Evolutionary conservation across 2,888 invertebrate species (phyloP), one percentile per base, ranked within the genome.

Genomic region (Cremastobaeus sp.): DNA sequence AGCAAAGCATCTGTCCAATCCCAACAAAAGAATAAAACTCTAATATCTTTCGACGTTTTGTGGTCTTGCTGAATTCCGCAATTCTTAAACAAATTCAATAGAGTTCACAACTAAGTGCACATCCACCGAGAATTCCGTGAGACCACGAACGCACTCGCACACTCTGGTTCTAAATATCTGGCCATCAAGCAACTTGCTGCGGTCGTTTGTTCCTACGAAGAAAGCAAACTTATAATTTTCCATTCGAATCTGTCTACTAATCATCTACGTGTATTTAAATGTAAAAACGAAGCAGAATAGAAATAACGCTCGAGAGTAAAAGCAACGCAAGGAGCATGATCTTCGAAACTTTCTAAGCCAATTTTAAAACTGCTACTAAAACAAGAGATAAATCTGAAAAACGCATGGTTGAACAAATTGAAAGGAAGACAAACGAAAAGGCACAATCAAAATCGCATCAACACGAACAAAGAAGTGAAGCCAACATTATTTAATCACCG

Each of bases 31-130:
- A 83, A 83, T 83, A 81, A 81, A 81, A 79, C 81, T 79, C 84
- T 81, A 82, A 83, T 80, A 82, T 85, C 83, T 86, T 79, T 84
- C 82, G 82, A 82, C 83, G 82, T 84, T 84, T 84, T 83, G 82
- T 83, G 84, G 85, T 84, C 84, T 82, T 83, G 83, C 82, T 81
- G 74, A 73, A 80, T 81, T 82, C 79, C 78, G 74, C 47, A 5
- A 57, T 28, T 21, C 1, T 9, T 15, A 17, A 32, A 21, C 14
- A 34, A 34, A 6, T 5, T 25, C 8, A 5, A n/a, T n/a, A 57
- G 9, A 30, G n/a, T 18, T 1, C 20, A 32, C 5, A 37, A 50
- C 6, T 14, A 20, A 32, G 32, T 83, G 47, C 47, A 37, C 54
- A 55, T 54, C 11, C 79, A 79, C 69, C 76, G 78, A 80, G 78